Base-by-base conservation (phyloP, 37 sponge, comb jelly and placozoan genomes). In the Axinella damicornis region DNA sequence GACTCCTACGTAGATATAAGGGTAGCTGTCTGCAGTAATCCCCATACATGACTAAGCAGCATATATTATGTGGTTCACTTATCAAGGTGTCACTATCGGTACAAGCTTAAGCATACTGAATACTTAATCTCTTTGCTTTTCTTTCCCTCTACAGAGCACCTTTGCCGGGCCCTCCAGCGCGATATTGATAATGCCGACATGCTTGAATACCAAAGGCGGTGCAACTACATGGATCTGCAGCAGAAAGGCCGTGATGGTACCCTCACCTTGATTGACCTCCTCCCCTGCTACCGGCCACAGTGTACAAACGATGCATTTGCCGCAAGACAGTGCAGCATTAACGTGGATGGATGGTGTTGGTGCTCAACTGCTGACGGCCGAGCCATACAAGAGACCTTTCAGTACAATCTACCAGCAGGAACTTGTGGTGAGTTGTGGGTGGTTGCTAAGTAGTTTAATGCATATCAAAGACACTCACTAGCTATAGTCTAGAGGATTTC, bases 281-380 rank as follows among this genome's bases (percentile, higher is more conserved):
- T 64, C 22, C 25, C 17, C 21, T 80, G 81, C 65, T 74, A 80
- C 57, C 15, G 46, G 21, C 89, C 89, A 22, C 36, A 41, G 28
- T 89, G 89, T 41, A 27, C 14, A 40, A 37, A 20, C 22, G 81
- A 46, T 20, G 12, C 66, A 2, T 55, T 69, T n/a, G 22, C n/a
- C 30, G 4, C 38, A 20, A 18, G 22, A 17, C 83, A 77, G 71
- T 77, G 62, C 64, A 69, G 73, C 38, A 58, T 20, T 25, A 46
- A 16, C 2, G n/a, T 41, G 17, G 62, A 57, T 53, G 41, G 62
- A 20, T 82, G 41, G 60, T 83, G 79, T 76, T 90, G 91, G 91
- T 90, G 91, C 25, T 79, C 90, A 19, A 41, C 38, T 35, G 76
- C 82, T 46, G 69, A 80, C 76, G 91, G 86, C 0, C 13, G 19